phyloP scores from a whole-genome alignment of 2,797 vertebrate genomes.

The Galago senegalensis region DNA sequence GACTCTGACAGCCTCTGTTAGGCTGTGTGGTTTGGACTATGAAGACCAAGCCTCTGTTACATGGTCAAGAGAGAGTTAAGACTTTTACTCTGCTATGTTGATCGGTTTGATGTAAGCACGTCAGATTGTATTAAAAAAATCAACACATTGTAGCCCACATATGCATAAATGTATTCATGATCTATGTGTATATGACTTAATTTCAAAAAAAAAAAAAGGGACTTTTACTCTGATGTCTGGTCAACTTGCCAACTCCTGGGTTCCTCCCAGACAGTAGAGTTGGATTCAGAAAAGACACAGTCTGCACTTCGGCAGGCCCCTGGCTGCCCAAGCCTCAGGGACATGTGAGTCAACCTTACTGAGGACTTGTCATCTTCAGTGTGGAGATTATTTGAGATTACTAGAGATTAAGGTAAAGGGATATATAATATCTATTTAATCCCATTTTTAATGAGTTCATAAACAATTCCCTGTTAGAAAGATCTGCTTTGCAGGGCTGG shows the following conservation, averaged over 20 bases:
- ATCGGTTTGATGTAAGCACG: too few species aligned
- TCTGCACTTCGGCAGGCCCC: not conserved
- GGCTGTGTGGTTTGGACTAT: not conserved
- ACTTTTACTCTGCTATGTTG: not conserved
- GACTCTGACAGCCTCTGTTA: not conserved
- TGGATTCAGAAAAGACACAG: not conserved
- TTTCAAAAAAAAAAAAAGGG: not conserved
- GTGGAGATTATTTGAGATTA: slow-evolving; percentile 73
- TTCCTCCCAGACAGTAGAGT: not conserved
- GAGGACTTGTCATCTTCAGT: slow-evolving; percentile 46
- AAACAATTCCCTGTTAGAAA: slow-evolving; percentile 52
- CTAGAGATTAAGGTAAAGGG: slow-evolving; percentile 62
- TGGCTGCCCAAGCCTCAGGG: not conserved
- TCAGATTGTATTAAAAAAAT: too few species aligned
- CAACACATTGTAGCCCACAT: too few species aligned
- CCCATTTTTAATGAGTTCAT: slow-evolving; percentile 46
- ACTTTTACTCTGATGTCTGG: not conserved
- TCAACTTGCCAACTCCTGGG: not conserved
- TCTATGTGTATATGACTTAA: too few species aligned
- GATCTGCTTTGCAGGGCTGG: slow-evolving; percentile 1
- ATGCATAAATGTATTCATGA: too few species aligned
- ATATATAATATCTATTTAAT: slow-evolving; percentile 64
- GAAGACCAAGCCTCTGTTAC: not conserved
- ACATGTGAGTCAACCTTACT: not conserved
- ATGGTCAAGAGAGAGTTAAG: not conserved